These are phyloP conservation scores for Drosophila varians DNA, from an alignment of 1,140 invertebrate genomes.

Conservation along the genomic window DNA sequence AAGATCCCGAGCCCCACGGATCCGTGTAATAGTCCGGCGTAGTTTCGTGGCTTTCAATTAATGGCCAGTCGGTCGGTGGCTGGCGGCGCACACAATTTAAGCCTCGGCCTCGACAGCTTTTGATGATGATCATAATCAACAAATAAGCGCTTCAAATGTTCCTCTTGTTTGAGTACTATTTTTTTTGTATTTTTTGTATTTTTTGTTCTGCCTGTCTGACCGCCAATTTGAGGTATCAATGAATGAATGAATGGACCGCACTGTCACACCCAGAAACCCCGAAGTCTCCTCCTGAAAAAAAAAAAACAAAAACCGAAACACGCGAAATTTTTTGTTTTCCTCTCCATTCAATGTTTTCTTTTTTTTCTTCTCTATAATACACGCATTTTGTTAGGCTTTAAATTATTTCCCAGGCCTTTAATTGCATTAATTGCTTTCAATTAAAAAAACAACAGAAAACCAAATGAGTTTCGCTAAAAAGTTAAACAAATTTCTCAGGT, in stretches of 20 bases:
- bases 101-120: constrained; percentile 33
- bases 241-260: constrained; percentile 53
- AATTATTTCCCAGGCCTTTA: constrained; percentile 56
- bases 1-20: constrained; percentile 19
- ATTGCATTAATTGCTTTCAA: constrained; percentile 79
- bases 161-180: background rate
- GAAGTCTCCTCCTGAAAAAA: too few relatives aligned
- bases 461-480: too few relatives aligned
- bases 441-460: constrained; percentile 37
- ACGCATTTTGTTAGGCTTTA: constrained; percentile 32
- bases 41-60: constrained; percentile 41
- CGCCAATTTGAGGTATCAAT: constrained; percentile 64
- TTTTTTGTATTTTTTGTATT: background rate
- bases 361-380: constrained; percentile 8
- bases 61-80: too few relatives aligned
- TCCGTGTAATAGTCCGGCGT: constrained; percentile 18
- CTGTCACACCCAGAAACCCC: constrained; percentile 27
- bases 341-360: background rate
- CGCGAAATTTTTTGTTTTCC: constrained; percentile 42
- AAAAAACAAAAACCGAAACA: constrained; percentile 27
- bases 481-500: too few relatives aligned
- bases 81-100: constrained; percentile 38
- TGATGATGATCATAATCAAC: constrained; percentile 49
- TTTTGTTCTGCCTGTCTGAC: constrained; percentile 32
- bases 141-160: constrained; percentile 25